These are phyloP conservation scores for Chymomyza fuscimana DNA, from an alignment of 2,888 invertebrate species.

Conservation along the genomic window DNA sequence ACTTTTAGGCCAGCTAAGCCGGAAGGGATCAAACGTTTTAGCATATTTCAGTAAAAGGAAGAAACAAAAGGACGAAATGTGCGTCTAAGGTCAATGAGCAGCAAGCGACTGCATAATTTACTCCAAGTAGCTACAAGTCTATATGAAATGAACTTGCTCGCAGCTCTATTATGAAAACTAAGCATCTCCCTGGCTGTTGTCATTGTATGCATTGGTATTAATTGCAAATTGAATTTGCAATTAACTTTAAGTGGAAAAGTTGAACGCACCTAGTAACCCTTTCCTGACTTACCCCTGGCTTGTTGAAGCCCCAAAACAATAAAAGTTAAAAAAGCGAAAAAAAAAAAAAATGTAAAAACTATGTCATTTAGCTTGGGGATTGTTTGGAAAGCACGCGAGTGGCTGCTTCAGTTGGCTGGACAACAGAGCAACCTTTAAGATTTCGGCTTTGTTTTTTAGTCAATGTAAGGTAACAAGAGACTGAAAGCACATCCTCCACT, in stretches of 20 bases:
- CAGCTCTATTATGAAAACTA: not conserved
- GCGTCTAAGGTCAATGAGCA: slow-evolving; percentile 44
- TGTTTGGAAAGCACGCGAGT: not conserved
- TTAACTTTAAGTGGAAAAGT: slow-evolving; percentile 21
- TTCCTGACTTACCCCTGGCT: not conserved
- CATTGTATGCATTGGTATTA: slow-evolving; percentile 38
- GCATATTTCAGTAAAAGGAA: slow-evolving; percentile 9
- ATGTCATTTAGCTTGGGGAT: not conserved
- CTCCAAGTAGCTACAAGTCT: not conserved
- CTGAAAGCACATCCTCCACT: no score
- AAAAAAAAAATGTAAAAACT: not conserved
- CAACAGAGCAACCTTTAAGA: not conserved
- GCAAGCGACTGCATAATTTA: slow-evolving; percentile 58
- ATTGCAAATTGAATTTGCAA: slow-evolving; percentile 48
- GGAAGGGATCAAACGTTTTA: slow-evolving; percentile 70
- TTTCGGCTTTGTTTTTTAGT: not conserved
- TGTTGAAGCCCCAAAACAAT: not conserved
- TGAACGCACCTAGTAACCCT: not conserved
- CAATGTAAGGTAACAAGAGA: no score
- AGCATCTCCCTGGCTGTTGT: slow-evolving; percentile 17
- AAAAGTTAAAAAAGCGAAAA: not conserved
- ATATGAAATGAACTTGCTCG: not conserved
- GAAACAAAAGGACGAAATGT: slow-evolving; percentile 23
- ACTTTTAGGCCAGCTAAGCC: slow-evolving; percentile 62
- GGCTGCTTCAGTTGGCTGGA: not conserved